Percentiles rank a stretch among this genome's conserved stretches.
These are phyloP conservation scores for Lates calcarifer DNA, from an alignment of 2,113 vertebrate genomes.

Conservation along the genomic window DNA sequence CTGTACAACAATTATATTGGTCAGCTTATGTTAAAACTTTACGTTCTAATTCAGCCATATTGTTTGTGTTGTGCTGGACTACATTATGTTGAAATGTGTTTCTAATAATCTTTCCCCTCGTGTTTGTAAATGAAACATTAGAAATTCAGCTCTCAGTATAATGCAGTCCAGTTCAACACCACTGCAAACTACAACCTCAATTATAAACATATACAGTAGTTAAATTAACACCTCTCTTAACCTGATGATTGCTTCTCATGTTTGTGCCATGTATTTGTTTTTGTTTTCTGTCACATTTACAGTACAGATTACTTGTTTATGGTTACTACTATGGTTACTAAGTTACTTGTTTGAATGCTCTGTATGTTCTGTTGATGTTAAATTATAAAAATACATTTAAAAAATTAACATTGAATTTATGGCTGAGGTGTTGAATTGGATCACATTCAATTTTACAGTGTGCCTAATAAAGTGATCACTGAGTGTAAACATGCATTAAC, in stretches of 20 bases:
- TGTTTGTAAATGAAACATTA: not conserved
- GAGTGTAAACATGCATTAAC: not conserved
- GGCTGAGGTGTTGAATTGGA: too few relatives aligned
- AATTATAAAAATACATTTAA: too few relatives aligned
- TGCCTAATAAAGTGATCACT: not conserved
- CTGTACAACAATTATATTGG: not conserved
- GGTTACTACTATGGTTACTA: too few relatives aligned
- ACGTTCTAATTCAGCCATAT: too few relatives aligned
- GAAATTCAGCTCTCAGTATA: not conserved
- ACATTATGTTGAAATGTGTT: not conserved
- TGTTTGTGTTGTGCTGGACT: not conserved
- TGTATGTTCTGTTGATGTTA: too few relatives aligned
- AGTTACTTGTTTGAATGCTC: too few relatives aligned
- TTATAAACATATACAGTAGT: not conserved
- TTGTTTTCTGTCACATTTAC: too few relatives aligned
- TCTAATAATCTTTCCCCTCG: not conserved
- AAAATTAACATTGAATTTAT: too few relatives aligned
- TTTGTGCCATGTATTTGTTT: too few relatives aligned
- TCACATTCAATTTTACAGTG: not conserved
- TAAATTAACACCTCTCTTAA: not conserved
- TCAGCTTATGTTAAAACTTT: not conserved
- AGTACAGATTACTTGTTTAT: too few relatives aligned
- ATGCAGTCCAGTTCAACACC: not conserved
- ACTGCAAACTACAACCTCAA: not conserved
- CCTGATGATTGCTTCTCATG: too few relatives aligned